Evolutionary conservation across 1,140 invertebrate species (phyloP).

Genomic region (Heliconius hermathena): DNA sequence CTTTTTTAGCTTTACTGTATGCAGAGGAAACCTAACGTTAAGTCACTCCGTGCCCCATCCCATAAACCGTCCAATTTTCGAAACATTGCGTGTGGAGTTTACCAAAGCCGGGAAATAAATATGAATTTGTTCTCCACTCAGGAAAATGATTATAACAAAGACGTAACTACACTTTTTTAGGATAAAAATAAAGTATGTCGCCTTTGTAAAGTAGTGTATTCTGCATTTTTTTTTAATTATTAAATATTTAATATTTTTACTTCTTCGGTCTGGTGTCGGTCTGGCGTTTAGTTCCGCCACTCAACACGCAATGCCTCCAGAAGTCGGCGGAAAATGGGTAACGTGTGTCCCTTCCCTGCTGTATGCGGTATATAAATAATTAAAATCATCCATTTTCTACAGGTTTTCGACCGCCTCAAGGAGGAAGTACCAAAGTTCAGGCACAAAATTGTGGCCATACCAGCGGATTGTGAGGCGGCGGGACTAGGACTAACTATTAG

Average conservation of each 20-base stretch:
- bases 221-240: too few relatives aligned
- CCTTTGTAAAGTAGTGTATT: too few relatives aligned
- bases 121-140: too few relatives aligned
- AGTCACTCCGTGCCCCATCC: not conserved
- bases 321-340: not conserved
- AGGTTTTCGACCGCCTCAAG: constrained; percentile 83
- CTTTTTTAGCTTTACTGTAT: not conserved
- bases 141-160: too few relatives aligned
- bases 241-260: not conserved
- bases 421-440: constrained; percentile 84
- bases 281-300: not conserved
- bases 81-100: not conserved
- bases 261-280: not conserved
- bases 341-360: not conserved
- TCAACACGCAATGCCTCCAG: not conserved
- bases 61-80: not conserved
- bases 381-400: constrained; percentile 8
- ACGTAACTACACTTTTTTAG: too few relatives aligned
- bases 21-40: not conserved
- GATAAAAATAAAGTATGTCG: too few relatives aligned
- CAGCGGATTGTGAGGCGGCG: constrained; percentile 84
- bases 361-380: not conserved
- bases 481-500: constrained; percentile 84
- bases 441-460: constrained; percentile 84
- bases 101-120: not conserved